Evolutionary conservation across 1,140 invertebrate species (phyloP), one percentile per base, ranked within the genome.

Genomic region (Pentalonia nigronervosa): DNA sequence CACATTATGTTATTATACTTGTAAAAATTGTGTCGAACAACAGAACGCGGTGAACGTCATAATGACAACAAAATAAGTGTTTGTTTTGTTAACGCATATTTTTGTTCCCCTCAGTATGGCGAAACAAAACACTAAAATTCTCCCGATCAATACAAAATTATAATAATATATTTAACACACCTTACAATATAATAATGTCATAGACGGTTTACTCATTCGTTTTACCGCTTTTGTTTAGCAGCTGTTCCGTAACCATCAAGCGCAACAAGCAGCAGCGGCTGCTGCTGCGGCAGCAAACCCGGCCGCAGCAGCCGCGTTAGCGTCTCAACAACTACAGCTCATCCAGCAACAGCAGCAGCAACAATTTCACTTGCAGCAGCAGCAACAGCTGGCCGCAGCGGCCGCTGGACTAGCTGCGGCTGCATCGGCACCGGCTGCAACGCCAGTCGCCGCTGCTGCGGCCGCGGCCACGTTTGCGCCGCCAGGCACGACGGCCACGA

Each of bases 211-310:
- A 45, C 90, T 90, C 36, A 67, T 90, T 60, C 89, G 36, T 67
- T 67, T 60, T 41, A 93, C 67, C 94, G 94, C 94, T 94, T 95
- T 95, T 94, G 97, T 97, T 7, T 96, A 98, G 97, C 97, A 98
- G 97, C 95, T 98, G 94, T 98, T 98, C 95, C 97, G 97, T 94
- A 98, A 97, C 95, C 97, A 98, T 95, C 93, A 94, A 89, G 90
- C 90, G 3, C 93, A 94, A 81, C 93, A 93, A 8, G 93, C 90
- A 20, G 93, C 93, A 14, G 93, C 93, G 17, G 93, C 90, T 0
- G 93, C 93, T 11, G 93, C 91, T 0, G 93, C 93, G 67, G 90
- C 94, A 9, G 94, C 94, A 41, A 90, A 89, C 94, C 95, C 95
- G 6, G 95, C 95, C 11, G 95, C 95, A 95, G 96, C 94, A 17